Evolutionary conservation across 2,888 invertebrate genomes (phyloP), one percentile per base, ranked within the genome.

Genomic region (Arctia plantaginis): DNA sequence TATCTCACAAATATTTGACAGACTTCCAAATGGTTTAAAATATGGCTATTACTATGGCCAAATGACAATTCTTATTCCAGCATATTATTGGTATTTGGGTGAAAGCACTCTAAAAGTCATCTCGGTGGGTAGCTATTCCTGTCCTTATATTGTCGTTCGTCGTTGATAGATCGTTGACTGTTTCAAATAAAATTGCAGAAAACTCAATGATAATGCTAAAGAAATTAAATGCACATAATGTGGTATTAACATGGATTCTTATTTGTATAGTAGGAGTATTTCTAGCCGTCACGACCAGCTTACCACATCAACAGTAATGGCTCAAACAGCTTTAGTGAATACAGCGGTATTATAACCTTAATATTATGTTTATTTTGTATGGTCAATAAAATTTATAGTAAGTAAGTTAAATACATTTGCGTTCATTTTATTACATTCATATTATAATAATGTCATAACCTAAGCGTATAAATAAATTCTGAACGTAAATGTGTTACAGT

Each of bases 371-470:
- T 74, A 82, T 85, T 83, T 83, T 69, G 78, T 71, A 79, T 81
- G 75, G 82, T 78, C 85, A 80, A 83, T 85, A 85, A 85, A 85
- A 88, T 91, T 91, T 89, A 93, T 89, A 82, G 84, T 77, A 78
- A 88, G 87, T 84, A n/a, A 55, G 23, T n/a, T 55, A 86, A 89
- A 89, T 89, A 83, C 86, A 90, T 89, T 86, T 86, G 85, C 80
- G 84, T 79, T 81, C 79, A 83, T 90, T 92, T 92, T 92, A 93
- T 91, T 89, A 89, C 90, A 86, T 86, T 86, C 82, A 81, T 89
- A 90, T 92, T 90, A 92, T 87, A 87, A 89, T 92, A 91, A 90
- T 91, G 88, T 89, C 88, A 91, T 90, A 91, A 91, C 88, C 86
- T 88, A 82, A 79, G 83, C 78, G 86, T 81, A 89, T 89, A 91